phyloP scores from a whole-genome alignment of 2,888 invertebrate genomes.

The Sarcophaga caerulescens region DNA sequence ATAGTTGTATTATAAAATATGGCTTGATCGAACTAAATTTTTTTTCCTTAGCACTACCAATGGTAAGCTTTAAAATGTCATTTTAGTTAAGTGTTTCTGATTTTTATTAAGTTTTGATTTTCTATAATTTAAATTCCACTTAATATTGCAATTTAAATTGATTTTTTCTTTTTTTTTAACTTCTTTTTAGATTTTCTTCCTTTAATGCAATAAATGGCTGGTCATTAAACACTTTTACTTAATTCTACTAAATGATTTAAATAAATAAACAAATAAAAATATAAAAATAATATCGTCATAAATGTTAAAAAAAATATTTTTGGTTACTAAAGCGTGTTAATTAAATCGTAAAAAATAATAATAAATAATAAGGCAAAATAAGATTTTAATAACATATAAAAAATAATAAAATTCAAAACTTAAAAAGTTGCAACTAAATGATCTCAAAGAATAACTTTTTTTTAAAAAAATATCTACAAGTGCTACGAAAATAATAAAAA shows the following conservation, averaged over 20 bases:
- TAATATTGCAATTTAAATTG: neutral
- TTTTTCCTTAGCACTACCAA: no score
- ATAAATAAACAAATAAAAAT: conserved; percentile 17
- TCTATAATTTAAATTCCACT: no score
- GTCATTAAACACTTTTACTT: conserved; percentile 16
- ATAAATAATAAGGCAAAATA: conserved; percentile 2
- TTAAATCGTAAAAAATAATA: conserved; percentile 40
- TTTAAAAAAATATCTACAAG: neutral
- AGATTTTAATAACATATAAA: conserved; percentile 16
- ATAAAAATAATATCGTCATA: conserved; percentile 14
- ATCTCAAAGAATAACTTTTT: conserved; percentile 39
- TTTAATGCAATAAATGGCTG: neutral
- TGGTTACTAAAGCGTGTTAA: conserved; percentile 32
- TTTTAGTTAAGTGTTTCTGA: no score
- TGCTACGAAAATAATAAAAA: neutral
- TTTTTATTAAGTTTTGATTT: no score
- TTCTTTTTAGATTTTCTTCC: conserved; percentile 27
- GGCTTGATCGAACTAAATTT: no score
- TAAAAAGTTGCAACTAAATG: conserved; percentile 34
- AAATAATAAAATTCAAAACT: conserved; percentile 2
- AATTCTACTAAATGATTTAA: conserved; percentile 43
- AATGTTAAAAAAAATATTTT: conserved; percentile 4
- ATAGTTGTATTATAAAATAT: no score
- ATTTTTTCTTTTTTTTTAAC: neutral
- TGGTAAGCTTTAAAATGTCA: no score